A percentile compares a stretch with the other conserved stretches of the same genome.
These are phyloP conservation scores for Ictidomys tridecemlineatus DNA, from an alignment of 2,113 vertebrate genomes.

Conservation along the genomic window DNA sequence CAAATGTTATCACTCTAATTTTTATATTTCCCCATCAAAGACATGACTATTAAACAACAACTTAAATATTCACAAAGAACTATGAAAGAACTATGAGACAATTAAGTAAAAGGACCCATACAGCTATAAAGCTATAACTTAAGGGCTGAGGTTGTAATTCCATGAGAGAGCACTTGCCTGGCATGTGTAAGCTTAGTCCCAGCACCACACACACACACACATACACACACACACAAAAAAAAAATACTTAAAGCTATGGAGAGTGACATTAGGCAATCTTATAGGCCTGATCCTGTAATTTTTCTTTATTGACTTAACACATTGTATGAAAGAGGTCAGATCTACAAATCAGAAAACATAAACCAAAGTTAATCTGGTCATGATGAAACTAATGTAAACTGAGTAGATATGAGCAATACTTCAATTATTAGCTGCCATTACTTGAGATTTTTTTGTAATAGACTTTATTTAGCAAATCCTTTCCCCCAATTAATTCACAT, in stretches of 20 bases:
- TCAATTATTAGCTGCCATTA: constrained; percentile 19
- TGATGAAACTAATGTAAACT: constrained; percentile 1
- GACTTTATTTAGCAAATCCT: not conserved
- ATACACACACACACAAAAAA: fast-evolving
- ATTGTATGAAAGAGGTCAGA: not conserved
- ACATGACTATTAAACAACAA: constrained; percentile 41
- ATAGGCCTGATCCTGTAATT: not conserved
- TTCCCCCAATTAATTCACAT: constrained; percentile 34
- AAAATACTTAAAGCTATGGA: not conserved
- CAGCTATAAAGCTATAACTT: constrained; percentile 6
- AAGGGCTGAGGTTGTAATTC: not conserved
- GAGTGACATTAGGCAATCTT: not conserved
- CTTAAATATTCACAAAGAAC: not conserved
- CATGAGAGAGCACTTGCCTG: not conserved
- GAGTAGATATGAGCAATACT: constrained; percentile 31
- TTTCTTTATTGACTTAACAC: constrained; percentile 4
- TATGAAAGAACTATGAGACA: not conserved
- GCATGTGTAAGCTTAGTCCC: not conserved
- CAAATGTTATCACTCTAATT: constrained; percentile 34
- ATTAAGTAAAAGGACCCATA: not conserved
- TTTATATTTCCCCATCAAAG: constrained; percentile 54
- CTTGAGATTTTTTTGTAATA: not conserved
- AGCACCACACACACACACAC: not conserved
- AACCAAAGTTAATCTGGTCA: not conserved
- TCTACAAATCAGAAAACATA: not conserved